Conservation (phyloP, 2,888 invertebrate genomes). For the Elysia crispata region DNA sequence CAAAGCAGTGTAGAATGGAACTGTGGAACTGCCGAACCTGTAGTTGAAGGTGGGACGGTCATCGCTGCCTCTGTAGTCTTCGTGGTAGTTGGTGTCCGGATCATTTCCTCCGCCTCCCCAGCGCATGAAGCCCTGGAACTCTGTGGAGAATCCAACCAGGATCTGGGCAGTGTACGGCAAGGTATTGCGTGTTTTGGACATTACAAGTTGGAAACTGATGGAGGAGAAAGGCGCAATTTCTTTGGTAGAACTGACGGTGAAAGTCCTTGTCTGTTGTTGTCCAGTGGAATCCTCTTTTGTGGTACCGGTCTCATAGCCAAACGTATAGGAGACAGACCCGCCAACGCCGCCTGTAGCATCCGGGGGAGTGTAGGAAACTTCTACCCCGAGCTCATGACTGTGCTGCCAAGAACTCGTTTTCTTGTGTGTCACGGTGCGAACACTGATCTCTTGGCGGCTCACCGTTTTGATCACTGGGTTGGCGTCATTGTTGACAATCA, state of each 20-base stretch:
- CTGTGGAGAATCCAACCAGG: slow-evolving; percentile 14
- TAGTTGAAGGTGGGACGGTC: slow-evolving; percentile 25
- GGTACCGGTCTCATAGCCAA: slow-evolving; percentile 2
- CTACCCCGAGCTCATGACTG: slow-evolving; percentile 3
- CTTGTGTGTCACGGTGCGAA: slow-evolving; percentile 4
- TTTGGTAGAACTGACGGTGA: not conserved
- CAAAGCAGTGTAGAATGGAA: slow-evolving; percentile 26
- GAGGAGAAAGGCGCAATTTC: not conserved
- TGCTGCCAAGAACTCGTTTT: not conserved
- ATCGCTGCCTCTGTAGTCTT: slow-evolving; percentile 17
- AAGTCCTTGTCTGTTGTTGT: not conserved
- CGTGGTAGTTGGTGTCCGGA: slow-evolving; percentile 13
- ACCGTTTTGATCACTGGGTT: not conserved
- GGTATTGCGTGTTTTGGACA: slow-evolving; percentile 23
- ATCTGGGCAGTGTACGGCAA: slow-evolving; percentile 23
- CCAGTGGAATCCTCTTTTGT: not conserved
- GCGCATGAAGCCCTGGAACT: slow-evolving; percentile 25
- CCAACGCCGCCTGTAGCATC: slow-evolving; percentile 3
- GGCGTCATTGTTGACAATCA: not conserved
- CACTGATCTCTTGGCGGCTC: no score
- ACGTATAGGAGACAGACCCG: not conserved
- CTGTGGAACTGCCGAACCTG: not conserved
- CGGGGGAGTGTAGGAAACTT: not conserved
- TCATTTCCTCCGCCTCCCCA: slow-evolving; percentile 25
- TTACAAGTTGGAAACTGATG: not conserved